Evolutionary conservation across 1,140 invertebrate genomes (phyloP).

Genomic region (Eurosta solidaginis): DNA sequence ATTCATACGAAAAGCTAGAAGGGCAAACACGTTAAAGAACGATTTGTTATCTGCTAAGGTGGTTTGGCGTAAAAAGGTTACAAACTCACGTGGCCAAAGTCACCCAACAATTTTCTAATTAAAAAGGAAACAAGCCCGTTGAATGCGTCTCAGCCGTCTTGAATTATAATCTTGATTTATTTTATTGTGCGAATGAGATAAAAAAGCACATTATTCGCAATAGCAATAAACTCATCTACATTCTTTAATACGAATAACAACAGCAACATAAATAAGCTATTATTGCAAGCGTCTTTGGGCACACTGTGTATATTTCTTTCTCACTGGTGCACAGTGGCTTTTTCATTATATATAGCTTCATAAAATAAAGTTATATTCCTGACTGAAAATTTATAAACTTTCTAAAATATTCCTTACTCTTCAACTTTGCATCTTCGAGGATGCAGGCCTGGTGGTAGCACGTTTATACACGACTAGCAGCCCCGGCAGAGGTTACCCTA

Average conservation of each 20-base stretch:
- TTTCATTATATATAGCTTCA: no score
- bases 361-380: no score
- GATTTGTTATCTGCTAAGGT: background rate
- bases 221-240: background rate
- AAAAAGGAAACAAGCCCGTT: slow-evolving; percentile 34
- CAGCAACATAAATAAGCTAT: no score
- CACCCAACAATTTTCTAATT: slow-evolving; percentile 32
- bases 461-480: no score
- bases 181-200: slow-evolving; percentile 20
- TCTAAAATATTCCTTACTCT: no score
- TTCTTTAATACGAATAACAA: no score
- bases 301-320: background rate
- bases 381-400: no score
- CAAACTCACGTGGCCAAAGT: background rate
- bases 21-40: background rate
- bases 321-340: background rate
- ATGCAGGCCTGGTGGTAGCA: no score
- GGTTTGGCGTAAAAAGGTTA: background rate
- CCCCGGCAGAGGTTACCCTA: no score
- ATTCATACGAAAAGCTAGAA: background rate
- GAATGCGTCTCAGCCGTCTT: slow-evolving; percentile 31
- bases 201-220: background rate
- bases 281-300: no score
- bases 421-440: no score
- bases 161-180: slow-evolving; percentile 36